Conservation (phyloP, 2,797 vertebrate species). For the Cyprinella venusta region DNA sequence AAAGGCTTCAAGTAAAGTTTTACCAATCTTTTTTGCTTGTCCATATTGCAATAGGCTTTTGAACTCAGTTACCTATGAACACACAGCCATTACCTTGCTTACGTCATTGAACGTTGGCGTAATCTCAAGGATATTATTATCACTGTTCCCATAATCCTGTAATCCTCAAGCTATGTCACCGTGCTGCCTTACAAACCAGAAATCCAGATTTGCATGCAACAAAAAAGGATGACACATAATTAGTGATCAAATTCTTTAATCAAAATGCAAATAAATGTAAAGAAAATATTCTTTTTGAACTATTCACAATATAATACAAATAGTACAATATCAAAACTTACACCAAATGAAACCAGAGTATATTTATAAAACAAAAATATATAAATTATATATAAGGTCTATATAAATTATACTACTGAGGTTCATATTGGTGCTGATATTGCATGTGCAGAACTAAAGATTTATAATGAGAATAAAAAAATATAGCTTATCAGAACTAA, state of each 20-base stretch:
- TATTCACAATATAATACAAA: conserved; percentile 36
- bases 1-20: background rate
- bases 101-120: conserved; percentile 2
- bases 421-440: background rate
- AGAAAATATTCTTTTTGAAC: conserved; percentile 2
- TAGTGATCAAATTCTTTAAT: background rate
- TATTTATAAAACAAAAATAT: background rate
- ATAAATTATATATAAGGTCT: too few relatives aligned
- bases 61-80: background rate
- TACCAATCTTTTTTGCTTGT: background rate
- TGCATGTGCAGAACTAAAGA: background rate
- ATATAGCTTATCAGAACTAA: background rate
- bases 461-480: background rate
- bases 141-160: conserved; percentile 49
- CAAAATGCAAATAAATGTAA: conserved; percentile 25
- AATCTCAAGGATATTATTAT: conserved; percentile 33
- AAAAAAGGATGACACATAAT: background rate
- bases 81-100: background rate
- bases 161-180: conserved; percentile 10
- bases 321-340: background rate
- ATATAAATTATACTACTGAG: background rate
- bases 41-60: background rate
- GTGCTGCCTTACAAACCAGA: background rate
- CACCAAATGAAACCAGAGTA: background rate
- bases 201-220: background rate